Evolutionary conservation across 2,888 invertebrate genomes (phyloP), one percentile per base, ranked within the genome.

Genomic region (Priocnemis perturbator): DNA sequence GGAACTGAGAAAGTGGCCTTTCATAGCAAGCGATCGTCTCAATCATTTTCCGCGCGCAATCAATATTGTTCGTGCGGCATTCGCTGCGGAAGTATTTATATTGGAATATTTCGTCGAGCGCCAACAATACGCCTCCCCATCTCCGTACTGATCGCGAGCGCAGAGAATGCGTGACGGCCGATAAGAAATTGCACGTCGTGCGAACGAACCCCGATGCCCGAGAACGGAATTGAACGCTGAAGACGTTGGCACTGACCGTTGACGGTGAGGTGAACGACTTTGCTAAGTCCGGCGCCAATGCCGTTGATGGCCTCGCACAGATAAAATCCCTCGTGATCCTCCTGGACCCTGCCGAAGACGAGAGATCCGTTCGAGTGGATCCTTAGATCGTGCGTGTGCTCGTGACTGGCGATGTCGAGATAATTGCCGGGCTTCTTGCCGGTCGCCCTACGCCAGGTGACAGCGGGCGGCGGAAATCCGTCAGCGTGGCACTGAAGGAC

Each of bases 261-360:
- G 63, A 97, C 96, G 91, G 96, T 96, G 65, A 97, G 90, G 88
- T 95, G 95, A 81, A 97, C 95, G 64, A 97, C 95, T 90, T 97
- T 97, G 91, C 97, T 97, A 68, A 97, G 93, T 14, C 96, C 97
- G 17, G 95, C 94, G 0, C 97, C 97, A 75, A 98, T 96, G 79
- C 95, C 95, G 87, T 98, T 98, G 83, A 95, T 94, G n/a, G 97
- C 96, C 86, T 97, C 97, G 89, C 98, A 98, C 62, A 97, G 91
- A 89, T 97, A 97, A 89, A 96, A 95, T 0, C 97, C 97, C 89
- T 96, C 96, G 87, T 95, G 95, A 84, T 95, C 95, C 89, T 96
- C 96, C 81, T 94, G 94, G 60, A 96, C 94, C 86, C 94, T 93
- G 82, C 94, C 93, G 88, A 97, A 96, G 74, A 94, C 93, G 76